A percentile compares a stretch with the other conserved stretches of the same genome.
phyloP scores from a whole-genome alignment of 2,113 vertebrate genomes.

The Cercopithecus mona region DNA sequence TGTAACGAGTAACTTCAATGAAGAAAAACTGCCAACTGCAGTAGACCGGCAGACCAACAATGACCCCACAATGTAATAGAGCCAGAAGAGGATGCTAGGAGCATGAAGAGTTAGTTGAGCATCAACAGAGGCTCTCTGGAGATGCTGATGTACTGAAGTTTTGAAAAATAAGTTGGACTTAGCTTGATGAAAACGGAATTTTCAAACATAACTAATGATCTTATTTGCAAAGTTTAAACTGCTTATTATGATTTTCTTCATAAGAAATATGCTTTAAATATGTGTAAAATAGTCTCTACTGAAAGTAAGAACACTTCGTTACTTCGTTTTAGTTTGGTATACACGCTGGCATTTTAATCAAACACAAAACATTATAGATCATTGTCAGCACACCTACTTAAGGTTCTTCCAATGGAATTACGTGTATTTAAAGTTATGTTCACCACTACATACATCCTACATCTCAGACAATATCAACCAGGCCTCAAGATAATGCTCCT shows the following conservation, averaged over 20 bases:
- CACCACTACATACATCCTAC: background rate
- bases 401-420: background rate
- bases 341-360: constrained; percentile 8
- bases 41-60: background rate
- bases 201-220: background rate
- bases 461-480: background rate
- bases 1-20: background rate
- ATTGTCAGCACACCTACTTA: background rate
- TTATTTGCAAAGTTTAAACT: background rate
- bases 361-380: background rate
- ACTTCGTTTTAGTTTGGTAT: background rate
- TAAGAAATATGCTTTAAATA: background rate
- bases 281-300: background rate
- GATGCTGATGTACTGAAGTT: background rate
- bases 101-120: background rate
- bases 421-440: background rate
- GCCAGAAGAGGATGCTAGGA: background rate
- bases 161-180: background rate
- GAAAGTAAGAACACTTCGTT: background rate
- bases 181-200: background rate
- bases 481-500: background rate
- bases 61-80: background rate
- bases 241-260: background rate
- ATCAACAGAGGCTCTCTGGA: background rate
- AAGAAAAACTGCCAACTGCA: background rate